phyloP scores from a whole-genome alignment of 2,113 vertebrate species.

The Bungarus multicinctus region DNA sequence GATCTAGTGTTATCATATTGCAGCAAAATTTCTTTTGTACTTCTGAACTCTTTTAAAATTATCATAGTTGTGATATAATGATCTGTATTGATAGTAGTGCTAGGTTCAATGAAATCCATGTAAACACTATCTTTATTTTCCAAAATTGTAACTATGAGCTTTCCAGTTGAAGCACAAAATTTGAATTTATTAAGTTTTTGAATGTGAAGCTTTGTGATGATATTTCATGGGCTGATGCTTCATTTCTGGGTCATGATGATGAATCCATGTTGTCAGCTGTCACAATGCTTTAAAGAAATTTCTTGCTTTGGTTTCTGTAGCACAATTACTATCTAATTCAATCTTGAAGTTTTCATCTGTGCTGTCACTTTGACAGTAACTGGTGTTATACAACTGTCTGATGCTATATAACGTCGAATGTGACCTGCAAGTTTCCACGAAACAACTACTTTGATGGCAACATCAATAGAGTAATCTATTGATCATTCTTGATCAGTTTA shows the following conservation, averaged over 20 bases:
- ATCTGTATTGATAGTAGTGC: background rate
- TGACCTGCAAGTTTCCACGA: background rate
- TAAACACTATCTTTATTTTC: background rate
- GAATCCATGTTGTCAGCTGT: background rate
- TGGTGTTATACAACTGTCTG: background rate
- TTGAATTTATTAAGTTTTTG: background rate
- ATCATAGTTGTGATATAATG: background rate
- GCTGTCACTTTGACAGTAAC: background rate
- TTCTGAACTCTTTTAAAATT: background rate
- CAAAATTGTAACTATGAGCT: background rate
- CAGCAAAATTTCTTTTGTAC: background rate
- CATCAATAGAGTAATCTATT: background rate
- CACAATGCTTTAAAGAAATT: background rate
- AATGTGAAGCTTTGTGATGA: background rate
- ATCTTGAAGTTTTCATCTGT: background rate
- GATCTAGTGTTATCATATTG: background rate
- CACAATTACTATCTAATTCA: background rate
- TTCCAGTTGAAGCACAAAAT: background rate
- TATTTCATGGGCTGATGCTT: background rate
- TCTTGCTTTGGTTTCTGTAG: background rate
- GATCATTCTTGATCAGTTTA: background rate
- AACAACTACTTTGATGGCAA: background rate
- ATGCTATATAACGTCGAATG: background rate
- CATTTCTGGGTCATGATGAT: background rate
- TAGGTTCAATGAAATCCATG: background rate